Conservation (phyloP, 2,888 invertebrate genomes). For the Tanypteryx hageni region DNA sequence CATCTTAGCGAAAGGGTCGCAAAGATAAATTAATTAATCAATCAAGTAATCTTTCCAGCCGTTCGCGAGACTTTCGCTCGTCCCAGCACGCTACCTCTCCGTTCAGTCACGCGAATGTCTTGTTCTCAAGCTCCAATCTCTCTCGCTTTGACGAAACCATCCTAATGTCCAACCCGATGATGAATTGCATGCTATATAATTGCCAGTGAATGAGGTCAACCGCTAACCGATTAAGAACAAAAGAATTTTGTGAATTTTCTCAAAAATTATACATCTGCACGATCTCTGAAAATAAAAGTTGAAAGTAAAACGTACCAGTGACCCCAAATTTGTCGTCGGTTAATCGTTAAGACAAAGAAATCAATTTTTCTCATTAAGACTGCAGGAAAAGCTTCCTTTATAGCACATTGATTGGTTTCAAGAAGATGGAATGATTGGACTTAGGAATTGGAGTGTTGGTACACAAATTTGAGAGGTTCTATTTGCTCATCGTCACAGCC, state of each 20-base stretch:
- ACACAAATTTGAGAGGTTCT: too few relatives aligned
- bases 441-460: too few relatives aligned
- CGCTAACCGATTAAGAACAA: not conserved
- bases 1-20: not conserved
- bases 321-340: too few relatives aligned
- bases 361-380: too few relatives aligned
- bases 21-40: not conserved
- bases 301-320: too few relatives aligned
- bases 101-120: conserved; percentile 18
- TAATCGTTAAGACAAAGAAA: too few relatives aligned
- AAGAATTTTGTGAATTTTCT: not conserved
- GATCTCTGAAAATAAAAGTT: too few relatives aligned
- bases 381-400: too few relatives aligned
- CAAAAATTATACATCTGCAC: too few relatives aligned
- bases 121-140: not conserved
- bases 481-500: too few relatives aligned
- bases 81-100: not conserved
- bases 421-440: too few relatives aligned
- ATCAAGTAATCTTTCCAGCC: not conserved
- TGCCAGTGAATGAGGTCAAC: not conserved
- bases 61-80: conserved; percentile 1
- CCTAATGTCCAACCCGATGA: not conserved
- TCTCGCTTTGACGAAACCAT: not conserved
- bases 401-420: too few relatives aligned
- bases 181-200: not conserved